Percentiles rank a stretch among this genome's conserved stretches.
phyloP scores from a whole-genome alignment of 2,113 vertebrate genomes.

The Leucoraja erinaceus region DNA sequence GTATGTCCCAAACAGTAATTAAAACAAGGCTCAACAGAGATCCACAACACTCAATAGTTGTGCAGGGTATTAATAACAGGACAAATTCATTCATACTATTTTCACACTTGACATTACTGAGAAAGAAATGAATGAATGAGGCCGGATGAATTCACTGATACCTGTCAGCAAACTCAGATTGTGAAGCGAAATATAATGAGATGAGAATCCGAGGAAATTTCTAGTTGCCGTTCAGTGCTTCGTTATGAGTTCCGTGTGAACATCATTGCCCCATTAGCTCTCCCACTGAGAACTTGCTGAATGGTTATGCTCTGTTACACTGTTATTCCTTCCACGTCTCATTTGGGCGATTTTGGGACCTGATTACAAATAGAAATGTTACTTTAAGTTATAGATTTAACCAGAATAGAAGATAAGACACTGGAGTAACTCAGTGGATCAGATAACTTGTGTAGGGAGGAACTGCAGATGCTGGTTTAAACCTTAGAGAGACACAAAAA shows the following conservation, averaged over 20 bases:
- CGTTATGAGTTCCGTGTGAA: too few relatives aligned
- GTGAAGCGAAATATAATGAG: background rate
- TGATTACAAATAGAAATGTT: background rate
- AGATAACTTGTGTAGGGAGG: too few relatives aligned
- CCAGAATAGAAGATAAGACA: background rate
- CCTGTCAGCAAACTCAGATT: background rate
- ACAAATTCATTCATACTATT: background rate
- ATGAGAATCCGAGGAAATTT: background rate
- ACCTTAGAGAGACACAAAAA: too few relatives aligned
- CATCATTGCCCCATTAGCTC: background rate
- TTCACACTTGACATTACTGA: background rate
- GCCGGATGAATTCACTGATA: background rate
- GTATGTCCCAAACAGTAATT: background rate
- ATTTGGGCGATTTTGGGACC: background rate
- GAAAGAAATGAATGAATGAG: background rate
- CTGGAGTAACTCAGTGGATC: too few relatives aligned
- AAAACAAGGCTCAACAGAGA: background rate
- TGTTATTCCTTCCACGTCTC: background rate
- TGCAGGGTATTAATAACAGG: background rate
- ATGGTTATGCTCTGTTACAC: background rate
- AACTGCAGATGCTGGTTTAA: too few relatives aligned
- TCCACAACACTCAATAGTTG: background rate
- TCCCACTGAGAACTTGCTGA: background rate
- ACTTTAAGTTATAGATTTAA: too few relatives aligned
- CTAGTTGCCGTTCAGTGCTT: background rate